Evolutionary conservation across 2,888 invertebrate species (phyloP).

Genomic region (Aleiodes leptofemur): DNA sequence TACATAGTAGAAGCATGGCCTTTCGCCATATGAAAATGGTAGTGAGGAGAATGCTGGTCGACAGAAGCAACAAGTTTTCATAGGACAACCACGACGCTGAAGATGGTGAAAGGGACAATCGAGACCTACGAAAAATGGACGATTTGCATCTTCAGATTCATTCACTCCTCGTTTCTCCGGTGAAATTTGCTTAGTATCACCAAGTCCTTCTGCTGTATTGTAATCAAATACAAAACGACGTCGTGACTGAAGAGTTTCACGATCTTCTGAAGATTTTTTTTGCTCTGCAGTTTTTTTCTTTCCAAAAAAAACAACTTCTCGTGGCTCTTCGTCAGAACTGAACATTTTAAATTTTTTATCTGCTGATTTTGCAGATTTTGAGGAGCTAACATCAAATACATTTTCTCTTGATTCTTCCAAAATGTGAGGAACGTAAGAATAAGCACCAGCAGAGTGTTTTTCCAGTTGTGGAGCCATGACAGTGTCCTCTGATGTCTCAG

Average conservation of each 20-base stretch:
- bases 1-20: conserved; percentile 37
- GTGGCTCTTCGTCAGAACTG: neutral
- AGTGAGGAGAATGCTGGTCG: too few species aligned
- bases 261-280: neutral
- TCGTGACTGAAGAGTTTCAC: neutral
- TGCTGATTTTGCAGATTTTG: neutral
- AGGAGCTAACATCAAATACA: neutral
- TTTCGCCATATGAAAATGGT: too few species aligned
- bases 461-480: conserved; percentile 36
- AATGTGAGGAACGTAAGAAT: conserved; percentile 53
- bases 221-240: conserved; percentile 50
- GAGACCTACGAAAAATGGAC: too few species aligned
- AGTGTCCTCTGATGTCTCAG: too few species aligned
- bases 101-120: too few species aligned
- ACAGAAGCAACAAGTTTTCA: too few species aligned
- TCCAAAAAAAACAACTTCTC: neutral
- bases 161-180: conserved; percentile 38
- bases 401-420: conserved; percentile 44
- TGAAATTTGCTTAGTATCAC: conserved; percentile 51
- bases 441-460: conserved; percentile 54
- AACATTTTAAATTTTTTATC: neutral
- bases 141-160: too few species aligned
- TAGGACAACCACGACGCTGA: too few species aligned
- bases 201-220: conserved; percentile 55
- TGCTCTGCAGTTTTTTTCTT: too few species aligned